These are phyloP conservation scores for Myripristis jacobus DNA, from an alignment of 2,797 vertebrate species.

Conservation along the genomic window DNA sequence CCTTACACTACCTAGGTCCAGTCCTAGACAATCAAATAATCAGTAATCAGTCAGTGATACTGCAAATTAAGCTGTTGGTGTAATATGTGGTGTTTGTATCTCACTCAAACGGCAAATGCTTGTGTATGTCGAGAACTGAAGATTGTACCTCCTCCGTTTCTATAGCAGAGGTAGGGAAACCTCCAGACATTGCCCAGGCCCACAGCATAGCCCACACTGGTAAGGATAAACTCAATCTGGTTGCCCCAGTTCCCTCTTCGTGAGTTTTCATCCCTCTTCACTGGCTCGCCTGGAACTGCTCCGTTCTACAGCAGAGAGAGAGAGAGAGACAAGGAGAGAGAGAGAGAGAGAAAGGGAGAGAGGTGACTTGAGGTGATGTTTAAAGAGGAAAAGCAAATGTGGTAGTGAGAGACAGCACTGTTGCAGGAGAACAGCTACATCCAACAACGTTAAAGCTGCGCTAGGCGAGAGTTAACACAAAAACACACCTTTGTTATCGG, in stretches of 20 bases:
- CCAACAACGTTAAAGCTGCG: slow-evolving; percentile 5
- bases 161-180: slow-evolving; percentile 99
- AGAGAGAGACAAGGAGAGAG: slow-evolving; percentile 12
- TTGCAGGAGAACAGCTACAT: neutral
- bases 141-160: slow-evolving; percentile 95
- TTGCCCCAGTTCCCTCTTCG: slow-evolving; percentile 98
- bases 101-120: too few relatives aligned
- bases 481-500: too few relatives aligned
- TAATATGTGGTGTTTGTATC: too few relatives aligned
- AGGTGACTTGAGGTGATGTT: slow-evolving; percentile 50
- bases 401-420: slow-evolving; percentile 10
- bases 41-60: too few relatives aligned
- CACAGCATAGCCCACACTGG: slow-evolving; percentile 98
- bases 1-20: too few relatives aligned
- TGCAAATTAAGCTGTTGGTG: too few relatives aligned
- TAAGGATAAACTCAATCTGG: slow-evolving; percentile 99
- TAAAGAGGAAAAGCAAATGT: slow-evolving; percentile 8
- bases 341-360: slow-evolving; percentile 1
- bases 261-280: slow-evolving; percentile 93
- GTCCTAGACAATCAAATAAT: too few relatives aligned
- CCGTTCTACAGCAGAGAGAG: slow-evolving; percentile 89
- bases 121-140: too few relatives aligned
- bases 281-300: slow-evolving; percentile 92
- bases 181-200: slow-evolving; percentile 99
- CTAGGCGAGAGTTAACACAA: neutral